Percentiles rank a stretch among this genome's conserved stretches.
These are phyloP conservation scores for Isaurus tuberculatus DNA, from an alignment of 92 coral and sea anemone species.

Conservation along the genomic window DNA sequence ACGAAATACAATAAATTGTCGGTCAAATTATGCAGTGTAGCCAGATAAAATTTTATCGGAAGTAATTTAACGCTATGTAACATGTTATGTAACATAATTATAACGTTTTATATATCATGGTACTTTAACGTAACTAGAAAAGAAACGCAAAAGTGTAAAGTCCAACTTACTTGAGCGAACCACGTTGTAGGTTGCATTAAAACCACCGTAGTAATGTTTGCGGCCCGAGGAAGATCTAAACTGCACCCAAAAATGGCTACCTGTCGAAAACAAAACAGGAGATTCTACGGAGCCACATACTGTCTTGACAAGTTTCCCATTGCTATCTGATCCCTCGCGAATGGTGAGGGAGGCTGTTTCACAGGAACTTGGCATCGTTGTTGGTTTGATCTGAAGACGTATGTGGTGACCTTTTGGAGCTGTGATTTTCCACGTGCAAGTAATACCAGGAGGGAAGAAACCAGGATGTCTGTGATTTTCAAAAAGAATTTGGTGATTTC, in stretches of 20 bases:
- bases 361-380: conserved; percentile 4
- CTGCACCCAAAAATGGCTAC: conserved; percentile 38
- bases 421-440: conserved; percentile 36
- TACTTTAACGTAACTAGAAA: too few species aligned
- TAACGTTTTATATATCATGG: too few species aligned
- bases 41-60: too few species aligned
- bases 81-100: too few species aligned
- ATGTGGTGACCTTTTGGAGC: conserved; percentile 33
- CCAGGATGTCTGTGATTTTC: conserved; percentile 12
- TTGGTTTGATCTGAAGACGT: conserved; percentile 19
- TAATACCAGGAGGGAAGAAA: conserved; percentile 27
- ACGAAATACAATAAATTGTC: background rate
- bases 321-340: conserved; percentile 28
- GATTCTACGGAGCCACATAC: conserved; percentile 11
- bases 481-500: too few species aligned
- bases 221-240: background rate
- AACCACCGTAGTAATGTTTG: background rate
- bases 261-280: conserved; percentile 26
- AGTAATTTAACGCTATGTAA: too few species aligned
- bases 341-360: conserved; percentile 5
- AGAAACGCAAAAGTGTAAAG: too few species aligned
- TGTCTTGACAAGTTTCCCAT: conserved; percentile 31
- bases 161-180: conserved; percentile 36
- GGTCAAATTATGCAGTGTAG: background rate
- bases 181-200: conserved; percentile 20